Percentiles rank a stretch among this genome's conserved stretches.
Evolutionary conservation across 2,888 invertebrate genomes (phyloP).

Genomic region (Drosophila neutralis): DNA sequence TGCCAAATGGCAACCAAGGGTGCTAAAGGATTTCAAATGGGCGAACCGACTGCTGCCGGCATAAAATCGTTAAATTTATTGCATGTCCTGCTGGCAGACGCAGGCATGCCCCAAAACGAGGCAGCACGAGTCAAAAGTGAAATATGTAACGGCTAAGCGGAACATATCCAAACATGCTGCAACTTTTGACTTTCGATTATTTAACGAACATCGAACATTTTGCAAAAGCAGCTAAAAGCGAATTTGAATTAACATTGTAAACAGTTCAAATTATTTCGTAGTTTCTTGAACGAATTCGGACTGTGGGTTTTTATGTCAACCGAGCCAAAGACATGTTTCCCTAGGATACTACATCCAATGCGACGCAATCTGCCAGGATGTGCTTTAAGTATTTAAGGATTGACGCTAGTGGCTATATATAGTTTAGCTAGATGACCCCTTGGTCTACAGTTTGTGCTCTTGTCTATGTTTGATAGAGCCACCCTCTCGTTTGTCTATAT

Average conservation of each 20-base stretch:
- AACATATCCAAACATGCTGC: constrained; percentile 1
- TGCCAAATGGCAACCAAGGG: constrained; percentile 31
- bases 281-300: neutral
- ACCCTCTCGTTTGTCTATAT: neutral
- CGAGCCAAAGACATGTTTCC: neutral
- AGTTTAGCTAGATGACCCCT: neutral
- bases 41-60: constrained; percentile 54
- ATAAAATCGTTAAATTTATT: constrained; percentile 77
- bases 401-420: neutral
- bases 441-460: neutral
- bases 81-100: constrained; percentile 20
- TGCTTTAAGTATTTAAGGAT: neutral
- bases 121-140: constrained; percentile 34
- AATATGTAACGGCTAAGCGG: constrained; percentile 46
- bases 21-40: constrained; percentile 69
- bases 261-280: neutral
- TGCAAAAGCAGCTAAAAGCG: neutral
- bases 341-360: neutral
- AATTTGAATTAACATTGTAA: neutral
- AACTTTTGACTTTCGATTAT: constrained; percentile 3
- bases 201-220: neutral
- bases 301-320: too few species aligned
- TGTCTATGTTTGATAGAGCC: neutral
- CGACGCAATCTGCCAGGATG: neutral
- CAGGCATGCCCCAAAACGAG: neutral